Evolutionary conservation across 2,797 vertebrate species (phyloP).

Genomic region (Hipposideros larvatus): DNA sequence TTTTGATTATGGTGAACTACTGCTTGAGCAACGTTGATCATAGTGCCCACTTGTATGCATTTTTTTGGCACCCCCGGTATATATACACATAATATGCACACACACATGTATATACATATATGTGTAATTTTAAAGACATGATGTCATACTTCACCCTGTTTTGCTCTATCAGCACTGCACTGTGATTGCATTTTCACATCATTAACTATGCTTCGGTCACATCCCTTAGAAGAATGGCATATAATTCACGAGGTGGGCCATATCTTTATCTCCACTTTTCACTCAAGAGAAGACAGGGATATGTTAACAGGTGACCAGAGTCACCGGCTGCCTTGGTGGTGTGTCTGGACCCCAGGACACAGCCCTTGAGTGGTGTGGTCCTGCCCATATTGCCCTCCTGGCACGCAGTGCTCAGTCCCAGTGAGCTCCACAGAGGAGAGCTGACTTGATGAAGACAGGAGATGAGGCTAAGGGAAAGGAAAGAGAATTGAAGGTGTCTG

Average conservation of each 20-base stretch:
- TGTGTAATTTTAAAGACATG: not conserved
- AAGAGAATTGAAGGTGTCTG: not conserved
- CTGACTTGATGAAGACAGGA: not conserved
- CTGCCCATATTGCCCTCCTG: not conserved
- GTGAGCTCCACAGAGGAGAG: not conserved
- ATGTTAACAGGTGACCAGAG: not conserved
- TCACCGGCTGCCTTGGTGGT: accelerated
- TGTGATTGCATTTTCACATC: not conserved
- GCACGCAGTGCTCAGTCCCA: not conserved
- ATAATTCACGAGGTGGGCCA: not conserved
- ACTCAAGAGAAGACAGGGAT: not conserved
- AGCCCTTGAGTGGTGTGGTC: not conserved
- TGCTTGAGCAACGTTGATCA: too few relatives aligned
- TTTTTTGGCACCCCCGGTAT: too few relatives aligned
- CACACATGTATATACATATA: not conserved
- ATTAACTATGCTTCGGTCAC: not conserved
- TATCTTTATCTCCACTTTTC: not conserved
- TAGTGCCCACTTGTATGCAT: too few relatives aligned
- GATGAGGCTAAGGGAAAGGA: not conserved
- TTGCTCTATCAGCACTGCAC: not conserved
- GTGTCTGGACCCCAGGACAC: not conserved
- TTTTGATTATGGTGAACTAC: too few relatives aligned
- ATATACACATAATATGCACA: not conserved
- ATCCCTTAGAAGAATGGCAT: too few relatives aligned
- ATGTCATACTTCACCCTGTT: not conserved